Evolutionary conservation across 2,113 vertebrate species (phyloP), one percentile per base, ranked within the genome.

Genomic region (Lepisosteus oculatus): DNA sequence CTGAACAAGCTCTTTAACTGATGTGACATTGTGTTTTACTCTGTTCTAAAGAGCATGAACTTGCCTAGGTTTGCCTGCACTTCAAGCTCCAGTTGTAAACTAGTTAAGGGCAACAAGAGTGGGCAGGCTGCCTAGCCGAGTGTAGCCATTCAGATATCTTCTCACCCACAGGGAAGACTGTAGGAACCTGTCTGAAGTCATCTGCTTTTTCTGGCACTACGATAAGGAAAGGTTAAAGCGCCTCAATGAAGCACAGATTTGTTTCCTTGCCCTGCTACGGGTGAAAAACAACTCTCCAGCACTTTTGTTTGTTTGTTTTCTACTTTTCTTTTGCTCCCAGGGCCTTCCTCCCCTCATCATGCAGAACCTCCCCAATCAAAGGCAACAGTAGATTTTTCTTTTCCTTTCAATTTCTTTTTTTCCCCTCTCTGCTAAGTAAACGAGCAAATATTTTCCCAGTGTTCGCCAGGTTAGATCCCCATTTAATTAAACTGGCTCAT

Each of bases 401-500:
- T 7, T 43, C 43, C 71, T 43, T 51, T 65, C 67, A n/a, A 69
- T 68, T 74, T 73, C 54, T 43, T 90, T 92, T 93, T 92, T 91
- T 93, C 92, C 94, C 95, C 93, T 72, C 79, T 94, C 96, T 95
- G 94, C 94, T 94, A 92, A 93, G 92, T 96, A 97, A 97, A 97
- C 90, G 95, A 97, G 95, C 95, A 98, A 98, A 98, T 98, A 98
- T 98, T 97, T 98, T 97, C 94, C 95, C 95, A 95, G 94, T 94
- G 94, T 97, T 96, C 92, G 88, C 90, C 94, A 97, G 96, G 95
- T 97, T 97, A 96, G 94, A 96, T 97, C 95, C 94, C 95, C 95
- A 96, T 97, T 97, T 98, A 98, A 98, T 98, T 98, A 97, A 98
- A 97, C 94, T 95, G 95, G 93, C 95, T 98, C 95, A 95, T 97